Conservation (phyloP, 2,888 invertebrate genomes). For the Macrosiphum euphorbiae region DNA sequence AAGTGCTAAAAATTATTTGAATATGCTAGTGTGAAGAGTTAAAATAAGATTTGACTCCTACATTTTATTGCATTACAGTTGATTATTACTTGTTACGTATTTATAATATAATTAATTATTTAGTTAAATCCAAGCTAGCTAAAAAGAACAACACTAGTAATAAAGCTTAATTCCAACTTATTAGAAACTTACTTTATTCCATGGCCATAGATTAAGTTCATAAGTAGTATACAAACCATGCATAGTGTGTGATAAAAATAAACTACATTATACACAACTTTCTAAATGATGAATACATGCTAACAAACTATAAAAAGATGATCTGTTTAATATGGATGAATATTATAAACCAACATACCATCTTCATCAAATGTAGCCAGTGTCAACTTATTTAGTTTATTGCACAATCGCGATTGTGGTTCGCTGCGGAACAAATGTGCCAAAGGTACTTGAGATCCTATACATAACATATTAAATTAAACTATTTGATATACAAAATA, state of each 20-base stretch:
- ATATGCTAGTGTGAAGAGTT: neutral
- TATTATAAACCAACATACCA: conserved; percentile 71
- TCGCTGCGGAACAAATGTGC: conserved; percentile 72
- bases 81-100: neutral
- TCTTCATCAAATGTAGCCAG: conserved; percentile 92
- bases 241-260: neutral
- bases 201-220: neutral
- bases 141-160: neutral
- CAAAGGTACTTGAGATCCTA: conserved; percentile 72
- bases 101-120: neutral
- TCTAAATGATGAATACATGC: conserved; percentile 10
- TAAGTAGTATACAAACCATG: neutral
- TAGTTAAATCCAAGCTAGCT: neutral
- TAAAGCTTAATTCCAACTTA: neutral
- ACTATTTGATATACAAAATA: neutral
- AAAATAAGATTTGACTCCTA: neutral
- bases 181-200: neutral
- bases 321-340: neutral
- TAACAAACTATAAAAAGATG: neutral
- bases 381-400: conserved; percentile 87
- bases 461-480: conserved; percentile 69
- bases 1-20: neutral
- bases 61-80: neutral
- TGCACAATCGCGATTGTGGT: conserved; percentile 70
- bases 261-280: neutral